Base-by-base conservation (phyloP, 2,797 vertebrate species). In the Protonibea diacanthus region DNA sequence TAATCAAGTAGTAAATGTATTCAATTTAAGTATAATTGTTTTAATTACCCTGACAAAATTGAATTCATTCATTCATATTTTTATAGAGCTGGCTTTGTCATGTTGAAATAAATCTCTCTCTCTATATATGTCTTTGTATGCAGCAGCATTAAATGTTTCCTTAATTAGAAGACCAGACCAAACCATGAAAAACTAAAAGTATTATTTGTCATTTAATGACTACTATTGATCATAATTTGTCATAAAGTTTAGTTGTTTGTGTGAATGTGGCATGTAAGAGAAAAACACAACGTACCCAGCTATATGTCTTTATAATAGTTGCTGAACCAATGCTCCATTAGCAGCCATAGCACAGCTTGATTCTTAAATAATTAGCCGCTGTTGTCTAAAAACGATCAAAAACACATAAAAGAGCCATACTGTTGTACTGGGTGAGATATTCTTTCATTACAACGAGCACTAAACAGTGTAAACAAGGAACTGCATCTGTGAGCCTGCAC, bases 401-500 rank as follows among this genome's bases (percentile, higher is more conserved):
- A 74, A 79, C 42, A 57, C 27, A 80, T 73, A 58, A 76, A 82
- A 63, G 25, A 72, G 63, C 25, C 59, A n/a, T 13, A 44, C 15
- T 63, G 58, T 60, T 63, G 38, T 48, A 66, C 51, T 57, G 40
- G 47, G 17, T 56, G 61, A 83, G 72, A 70, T 27, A 75, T 82
- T 68, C 58, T 59, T 74, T 64, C 33, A 87, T 84, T 73, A 79
- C 25, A 71, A 49, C 49, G 1, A 70, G 78, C 44, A 48, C 6
- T 66, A 40, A 78, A 65, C 47, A 40, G 51, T 23, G 25, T 62
- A 48, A 85, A 85, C 51, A 67, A 71, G 47, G 8, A 52, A 63
- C 3, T 44, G 45, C 18, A 45, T 63, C 29, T 51, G 45, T 27
- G 47, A 65, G 55, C 12, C 27, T 51, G 10, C 69, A 60, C 23